Evolutionary conservation across 2,888 invertebrate genomes (phyloP), one percentile per base, ranked within the genome.

Genomic region (Aradus depressus): DNA sequence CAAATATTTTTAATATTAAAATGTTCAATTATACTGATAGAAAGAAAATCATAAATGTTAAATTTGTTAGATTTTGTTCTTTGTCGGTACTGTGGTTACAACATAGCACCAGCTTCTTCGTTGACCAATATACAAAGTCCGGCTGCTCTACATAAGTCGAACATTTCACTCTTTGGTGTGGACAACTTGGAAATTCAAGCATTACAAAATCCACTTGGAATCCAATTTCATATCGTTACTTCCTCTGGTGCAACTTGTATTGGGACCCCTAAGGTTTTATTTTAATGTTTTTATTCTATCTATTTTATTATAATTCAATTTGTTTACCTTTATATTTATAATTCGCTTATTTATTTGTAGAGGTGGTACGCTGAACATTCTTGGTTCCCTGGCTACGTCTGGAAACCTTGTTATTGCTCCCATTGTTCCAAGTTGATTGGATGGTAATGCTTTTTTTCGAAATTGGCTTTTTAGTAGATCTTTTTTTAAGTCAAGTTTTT

Each of bases 351-450:
- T 44, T 39, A 16, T 28, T 50, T 45, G 21, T 32, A 57, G 57
- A 50, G 75, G 75, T 73, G 71, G 65, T 72, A 74, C 60, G 67
- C 70, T 51, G 73, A 75, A 37, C 72, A 76, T 62, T 75, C 75
- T 6, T 80, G 79, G 79, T 80, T 75, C 64, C 77, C 77, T n/a
- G 79, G 78, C 10, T 79, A 74, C 61, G 72, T 72, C 12, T 80
- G 80, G 80, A 72, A 73, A 43, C 70, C 75, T 48, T 77, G 77
- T 60, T 68, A 74, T 37, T 80, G 80, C 63, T 73, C 76, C 16
- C 72, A 73, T 48, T 80, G 80, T 64, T 72, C 74, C 4, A 68
- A 72, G 39, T 77, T 77, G 60, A 66, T 80, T 31, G 80, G 80
- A 38, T 80, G 71, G 71, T 66, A 58, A 56, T 28, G 12, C 19